Conservation (phyloP, 2,113 vertebrate genomes). For the Poeciliopsis turrubarensis region DNA sequence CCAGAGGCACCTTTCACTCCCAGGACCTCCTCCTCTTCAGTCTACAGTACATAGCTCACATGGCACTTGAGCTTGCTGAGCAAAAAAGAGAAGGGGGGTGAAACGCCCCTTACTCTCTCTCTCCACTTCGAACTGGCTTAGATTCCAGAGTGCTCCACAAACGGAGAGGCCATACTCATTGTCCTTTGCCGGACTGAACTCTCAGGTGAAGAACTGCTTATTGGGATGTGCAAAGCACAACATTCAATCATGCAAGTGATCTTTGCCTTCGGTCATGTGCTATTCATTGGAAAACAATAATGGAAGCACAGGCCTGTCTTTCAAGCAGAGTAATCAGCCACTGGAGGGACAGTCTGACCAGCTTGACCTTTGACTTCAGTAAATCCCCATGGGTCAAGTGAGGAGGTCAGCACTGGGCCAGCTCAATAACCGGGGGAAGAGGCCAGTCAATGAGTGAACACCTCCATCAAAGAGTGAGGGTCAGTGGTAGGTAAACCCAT, state of each 20-base stretch:
- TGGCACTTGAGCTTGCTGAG: conserved; percentile 48
- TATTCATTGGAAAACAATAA: conserved; percentile 69
- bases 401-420: conserved; percentile 66
- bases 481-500: conserved; percentile 72
- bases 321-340: conserved; percentile 51
- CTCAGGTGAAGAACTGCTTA: conserved; percentile 36
- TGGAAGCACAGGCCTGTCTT: conserved; percentile 30
- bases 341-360: conserved; percentile 60
- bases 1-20: conserved; percentile 58
- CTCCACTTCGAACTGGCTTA: conserved; percentile 25
- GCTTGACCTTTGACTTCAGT: conserved; percentile 65
- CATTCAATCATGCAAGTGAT: conserved; percentile 33
- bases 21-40: conserved; percentile 50
- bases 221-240: conserved; percentile 30
- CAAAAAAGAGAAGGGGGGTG: conserved; percentile 30
- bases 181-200: conserved; percentile 2
- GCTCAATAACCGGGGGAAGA: conserved; percentile 50
- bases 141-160: conserved; percentile 44
- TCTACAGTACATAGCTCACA: conserved; percentile 57
- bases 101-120: conserved; percentile 9
- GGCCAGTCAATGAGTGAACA: conserved; percentile 54
- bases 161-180: conserved; percentile 16
- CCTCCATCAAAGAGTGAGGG: conserved; percentile 51
- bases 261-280: conserved; percentile 41
- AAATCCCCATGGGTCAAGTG: conserved; percentile 66